A percentile compares a stretch with the other conserved stretches of the same genome.
These are phyloP conservation scores for Saxidomus purpurata DNA, from an alignment of 1,140 invertebrate species.

Conservation along the genomic window DNA sequence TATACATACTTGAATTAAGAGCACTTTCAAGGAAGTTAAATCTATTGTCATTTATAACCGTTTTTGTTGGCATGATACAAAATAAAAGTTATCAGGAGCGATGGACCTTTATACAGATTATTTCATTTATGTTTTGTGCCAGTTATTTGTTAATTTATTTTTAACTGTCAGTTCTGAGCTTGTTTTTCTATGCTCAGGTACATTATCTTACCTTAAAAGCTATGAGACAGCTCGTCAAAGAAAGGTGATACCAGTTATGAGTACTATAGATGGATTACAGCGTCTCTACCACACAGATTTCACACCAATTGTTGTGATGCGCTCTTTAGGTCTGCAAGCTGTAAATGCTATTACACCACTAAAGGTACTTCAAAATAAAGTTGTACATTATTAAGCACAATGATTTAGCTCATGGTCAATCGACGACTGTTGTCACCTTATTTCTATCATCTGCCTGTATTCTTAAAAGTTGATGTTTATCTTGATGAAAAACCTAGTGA, in stretches of 20 bases:
- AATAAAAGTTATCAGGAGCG: too few species aligned
- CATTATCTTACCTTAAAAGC: constrained; percentile 89
- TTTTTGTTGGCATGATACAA: too few species aligned
- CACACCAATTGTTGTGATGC: constrained; percentile 92
- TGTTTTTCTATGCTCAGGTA: constrained; percentile 84
- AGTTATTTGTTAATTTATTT: too few species aligned
- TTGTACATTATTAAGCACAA: neutral
- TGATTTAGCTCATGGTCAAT: neutral
- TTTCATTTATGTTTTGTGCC: too few species aligned
- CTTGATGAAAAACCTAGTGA: too few species aligned
- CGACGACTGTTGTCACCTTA: neutral
- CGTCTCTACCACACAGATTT: constrained; percentile 93
- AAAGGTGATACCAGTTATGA: constrained; percentile 95
- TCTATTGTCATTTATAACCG: too few species aligned
- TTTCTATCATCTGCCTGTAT: too few species aligned
- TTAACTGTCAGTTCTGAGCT: too few species aligned
- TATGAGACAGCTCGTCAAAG: constrained; percentile 95
- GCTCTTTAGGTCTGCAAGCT: constrained; percentile 95
- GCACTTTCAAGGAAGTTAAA: too few species aligned
- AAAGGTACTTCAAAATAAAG: constrained; percentile 94
- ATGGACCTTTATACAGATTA: too few species aligned
- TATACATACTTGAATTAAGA: too few species aligned
- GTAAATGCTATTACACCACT: constrained; percentile 93
- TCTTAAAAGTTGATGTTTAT: too few species aligned
- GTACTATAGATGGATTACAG: constrained; percentile 95